These are phyloP conservation scores for Paratilapia polleni DNA, from an alignment of 2,113 vertebrate genomes.

Conservation along the genomic window DNA sequence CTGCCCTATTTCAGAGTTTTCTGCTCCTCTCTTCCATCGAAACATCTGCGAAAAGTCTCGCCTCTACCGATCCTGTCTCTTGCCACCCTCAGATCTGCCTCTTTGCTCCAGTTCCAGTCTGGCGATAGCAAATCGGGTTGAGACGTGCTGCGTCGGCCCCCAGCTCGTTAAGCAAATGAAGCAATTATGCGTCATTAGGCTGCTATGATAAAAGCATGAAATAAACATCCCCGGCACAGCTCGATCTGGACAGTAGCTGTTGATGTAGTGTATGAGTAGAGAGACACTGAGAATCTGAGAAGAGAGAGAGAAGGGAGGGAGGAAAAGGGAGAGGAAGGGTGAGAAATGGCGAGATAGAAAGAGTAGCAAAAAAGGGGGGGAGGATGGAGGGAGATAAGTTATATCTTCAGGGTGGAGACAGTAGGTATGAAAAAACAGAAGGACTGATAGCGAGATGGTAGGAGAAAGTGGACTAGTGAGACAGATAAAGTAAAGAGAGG, in stretches of 20 bases:
- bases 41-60: not conserved
- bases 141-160: not conserved
- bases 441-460: constrained; percentile 20
- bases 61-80: not conserved
- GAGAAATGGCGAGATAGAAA: constrained; percentile 9
- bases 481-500: not conserved
- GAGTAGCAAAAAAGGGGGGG: constrained; percentile 41
- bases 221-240: constrained; percentile 70
- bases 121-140: not conserved
- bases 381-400: constrained; percentile 53
- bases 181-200: constrained; percentile 78
- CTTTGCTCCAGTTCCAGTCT: not conserved
- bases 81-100: not conserved
- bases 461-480: not conserved
- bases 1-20: not conserved
- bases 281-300: constrained; percentile 14
- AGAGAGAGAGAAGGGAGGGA: constrained; percentile 2
- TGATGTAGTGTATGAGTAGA: constrained; percentile 11
- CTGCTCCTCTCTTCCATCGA: not conserved
- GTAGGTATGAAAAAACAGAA: constrained; percentile 28
- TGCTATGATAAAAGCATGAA: constrained; percentile 52
- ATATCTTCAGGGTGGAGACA: constrained; percentile 18
- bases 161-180: constrained; percentile 51
- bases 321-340: not conserved
- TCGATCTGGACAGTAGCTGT: constrained; percentile 1